These are phyloP conservation scores for Hephaestus fuliginosus DNA, from an alignment of 2,797 vertebrate species.

Conservation along the genomic window DNA sequence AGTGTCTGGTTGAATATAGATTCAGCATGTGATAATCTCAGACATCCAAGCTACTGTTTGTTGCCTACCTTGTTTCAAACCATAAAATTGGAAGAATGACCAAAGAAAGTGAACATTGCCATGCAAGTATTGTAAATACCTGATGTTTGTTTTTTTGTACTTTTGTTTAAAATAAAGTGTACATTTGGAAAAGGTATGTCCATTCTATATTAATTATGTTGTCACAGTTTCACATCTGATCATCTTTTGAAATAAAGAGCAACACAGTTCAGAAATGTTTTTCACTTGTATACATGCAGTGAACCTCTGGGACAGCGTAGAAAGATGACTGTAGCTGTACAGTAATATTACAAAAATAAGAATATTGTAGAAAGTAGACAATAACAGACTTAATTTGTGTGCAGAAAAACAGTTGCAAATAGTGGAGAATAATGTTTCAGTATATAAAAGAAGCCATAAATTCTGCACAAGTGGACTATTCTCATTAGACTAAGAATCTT, in stretches of 20 bases:
- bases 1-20: slow-evolving; percentile 71
- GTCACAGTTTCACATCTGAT: slow-evolving; percentile 31
- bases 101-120: slow-evolving; percentile 87
- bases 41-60: slow-evolving; percentile 69
- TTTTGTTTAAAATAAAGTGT: slow-evolving; percentile 90
- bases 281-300: slow-evolving; percentile 1
- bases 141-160: slow-evolving; percentile 86
- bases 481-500: no score
- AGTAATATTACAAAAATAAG: neutral
- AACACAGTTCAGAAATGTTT: neutral
- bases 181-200: slow-evolving; percentile 80
- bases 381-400: neutral
- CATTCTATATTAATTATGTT: slow-evolving; percentile 57
- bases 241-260: slow-evolving; percentile 47
- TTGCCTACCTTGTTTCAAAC: slow-evolving; percentile 72
- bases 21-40: slow-evolving; percentile 76
- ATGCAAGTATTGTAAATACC: slow-evolving; percentile 89
- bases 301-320: neutral
- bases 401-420: neutral
- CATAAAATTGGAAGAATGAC: slow-evolving; percentile 84
- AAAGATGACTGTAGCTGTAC: neutral
- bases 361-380: neutral
- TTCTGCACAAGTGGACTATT: neutral
- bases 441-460: neutral
- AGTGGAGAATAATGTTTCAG: neutral